Evolutionary conservation across 2,113 vertebrate genomes (phyloP).

Genomic region (Aldabrachelys gigantea): DNA sequence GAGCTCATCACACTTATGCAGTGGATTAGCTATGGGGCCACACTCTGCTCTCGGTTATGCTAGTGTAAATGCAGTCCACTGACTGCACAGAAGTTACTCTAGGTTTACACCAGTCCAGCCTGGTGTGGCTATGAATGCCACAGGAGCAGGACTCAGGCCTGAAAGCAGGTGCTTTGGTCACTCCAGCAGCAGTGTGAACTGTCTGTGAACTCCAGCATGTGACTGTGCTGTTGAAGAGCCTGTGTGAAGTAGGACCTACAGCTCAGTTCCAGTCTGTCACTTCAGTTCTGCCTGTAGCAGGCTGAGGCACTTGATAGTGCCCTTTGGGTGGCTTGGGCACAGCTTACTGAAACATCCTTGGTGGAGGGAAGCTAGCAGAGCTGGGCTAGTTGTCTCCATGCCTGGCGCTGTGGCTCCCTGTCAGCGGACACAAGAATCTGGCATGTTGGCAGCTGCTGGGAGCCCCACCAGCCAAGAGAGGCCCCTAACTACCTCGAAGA

Average conservation of each 20-base stretch:
- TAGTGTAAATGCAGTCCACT: not conserved
- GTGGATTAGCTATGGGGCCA: not conserved
- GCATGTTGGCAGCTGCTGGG: rapidly evolving
- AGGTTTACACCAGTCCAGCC: not conserved
- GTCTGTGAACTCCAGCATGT: not conserved
- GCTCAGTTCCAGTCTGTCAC: not conserved
- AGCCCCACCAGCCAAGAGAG: not conserved
- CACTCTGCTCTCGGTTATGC: not conserved
- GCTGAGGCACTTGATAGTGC: not conserved
- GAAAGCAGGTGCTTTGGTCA: not conserved
- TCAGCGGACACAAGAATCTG: not conserved
- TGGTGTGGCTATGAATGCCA: too few relatives aligned
- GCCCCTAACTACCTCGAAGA: not conserved
- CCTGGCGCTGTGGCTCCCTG: too few relatives aligned
- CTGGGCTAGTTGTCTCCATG: too few relatives aligned
- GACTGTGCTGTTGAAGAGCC: not conserved
- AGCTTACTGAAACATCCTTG: not conserved
- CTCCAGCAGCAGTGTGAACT: not conserved
- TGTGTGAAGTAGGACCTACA: rapidly evolving
- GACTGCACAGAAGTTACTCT: not conserved
- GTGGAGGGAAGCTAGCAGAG: not conserved
- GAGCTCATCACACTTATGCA: not conserved
- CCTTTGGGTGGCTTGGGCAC: not conserved
- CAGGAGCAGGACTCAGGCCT: not conserved
- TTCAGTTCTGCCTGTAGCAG: not conserved